Conservation (phyloP, 2,888 invertebrate genomes). For the Oscheius sp. region DNA sequence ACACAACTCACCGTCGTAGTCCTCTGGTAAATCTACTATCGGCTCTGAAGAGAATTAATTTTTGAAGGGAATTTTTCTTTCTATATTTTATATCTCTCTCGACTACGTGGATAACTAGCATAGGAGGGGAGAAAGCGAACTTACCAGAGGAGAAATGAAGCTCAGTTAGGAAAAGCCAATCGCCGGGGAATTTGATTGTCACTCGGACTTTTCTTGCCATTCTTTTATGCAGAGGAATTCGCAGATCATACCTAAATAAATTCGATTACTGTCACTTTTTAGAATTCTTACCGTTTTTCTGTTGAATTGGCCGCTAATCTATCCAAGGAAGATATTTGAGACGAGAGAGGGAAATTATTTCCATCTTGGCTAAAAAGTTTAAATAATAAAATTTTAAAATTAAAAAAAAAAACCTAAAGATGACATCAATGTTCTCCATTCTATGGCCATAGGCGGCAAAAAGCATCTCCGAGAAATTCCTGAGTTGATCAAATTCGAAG, state of each 20-base stretch:
- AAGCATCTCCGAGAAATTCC: slow-evolving; percentile 85
- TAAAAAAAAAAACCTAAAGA: slow-evolving; percentile 33
- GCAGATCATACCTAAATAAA: slow-evolving; percentile 45
- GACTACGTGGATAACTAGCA: neutral
- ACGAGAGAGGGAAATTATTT: slow-evolving; percentile 44
- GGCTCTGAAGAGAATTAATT: slow-evolving; percentile 7
- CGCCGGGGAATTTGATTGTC: slow-evolving; percentile 78
- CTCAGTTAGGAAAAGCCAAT: slow-evolving; percentile 90
- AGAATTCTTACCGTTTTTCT: slow-evolving; percentile 36
- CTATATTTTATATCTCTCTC: neutral
- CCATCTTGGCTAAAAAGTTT: slow-evolving; percentile 54
- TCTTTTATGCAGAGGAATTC: slow-evolving; percentile 52
- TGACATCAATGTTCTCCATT: slow-evolving; percentile 79
- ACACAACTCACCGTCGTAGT: slow-evolving; percentile 30
- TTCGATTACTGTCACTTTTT: too few species aligned
- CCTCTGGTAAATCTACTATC: slow-evolving; percentile 22
- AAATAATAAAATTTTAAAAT: neutral
- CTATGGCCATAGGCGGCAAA: slow-evolving; percentile 87
- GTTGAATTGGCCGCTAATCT: slow-evolving; percentile 39
- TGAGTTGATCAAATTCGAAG: slow-evolving; percentile 86
- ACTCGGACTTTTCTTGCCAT: slow-evolving; percentile 52
- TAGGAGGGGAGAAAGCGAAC: slow-evolving; percentile 4
- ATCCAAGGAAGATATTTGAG: slow-evolving; percentile 51
- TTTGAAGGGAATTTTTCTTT: too few species aligned
- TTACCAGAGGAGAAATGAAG: slow-evolving; percentile 86